A percentile compares a stretch with the other conserved stretches of the same genome.
These are phyloP conservation scores for Andricus curvator DNA, from an alignment of 2,888 invertebrate species.

Conservation along the genomic window DNA sequence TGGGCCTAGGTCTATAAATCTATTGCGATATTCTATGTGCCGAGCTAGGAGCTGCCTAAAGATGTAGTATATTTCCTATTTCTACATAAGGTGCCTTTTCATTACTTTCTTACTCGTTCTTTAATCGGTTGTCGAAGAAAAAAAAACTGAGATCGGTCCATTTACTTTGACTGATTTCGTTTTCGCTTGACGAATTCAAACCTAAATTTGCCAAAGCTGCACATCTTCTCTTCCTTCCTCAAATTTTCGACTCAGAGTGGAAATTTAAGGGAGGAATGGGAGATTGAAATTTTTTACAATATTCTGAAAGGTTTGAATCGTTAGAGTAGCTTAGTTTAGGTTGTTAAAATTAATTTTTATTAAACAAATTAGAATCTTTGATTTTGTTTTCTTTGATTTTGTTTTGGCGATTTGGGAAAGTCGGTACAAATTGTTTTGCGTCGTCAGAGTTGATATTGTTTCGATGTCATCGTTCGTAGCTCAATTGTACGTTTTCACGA, in stretches of 20 bases:
- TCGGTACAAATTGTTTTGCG: slow-evolving; percentile 12
- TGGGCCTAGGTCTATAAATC: slow-evolving; percentile 32
- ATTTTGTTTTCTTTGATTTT: not conserved
- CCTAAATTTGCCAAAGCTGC: slow-evolving; percentile 2
- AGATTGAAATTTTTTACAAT: not conserved
- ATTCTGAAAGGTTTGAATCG: slow-evolving; percentile 1
- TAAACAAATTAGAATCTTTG: not conserved
- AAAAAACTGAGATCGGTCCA: not conserved
- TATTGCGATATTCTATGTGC: slow-evolving; percentile 47
- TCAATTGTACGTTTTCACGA: slow-evolving; percentile 7
- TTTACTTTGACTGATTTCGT: not conserved
- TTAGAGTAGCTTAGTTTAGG: slow-evolving; percentile 15
- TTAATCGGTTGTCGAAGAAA: not conserved
- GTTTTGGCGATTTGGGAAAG: slow-evolving; percentile 4
- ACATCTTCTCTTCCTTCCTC: not conserved
- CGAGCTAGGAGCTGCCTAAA: slow-evolving; percentile 49
- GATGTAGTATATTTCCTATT: slow-evolving; percentile 52
- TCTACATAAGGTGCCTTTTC: slow-evolving; percentile 57
- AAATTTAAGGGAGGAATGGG: slow-evolving; percentile 4
- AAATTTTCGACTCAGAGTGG: too few species aligned
- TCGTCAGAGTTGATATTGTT: not conserved
- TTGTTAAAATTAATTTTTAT: slow-evolving; percentile 25
- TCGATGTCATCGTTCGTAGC: not conserved
- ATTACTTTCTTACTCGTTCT: slow-evolving; percentile 47
- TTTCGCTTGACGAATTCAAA: not conserved